Evolutionary conservation across 2,113 vertebrate genomes (phyloP).

Genomic region (Channa maculata): DNA sequence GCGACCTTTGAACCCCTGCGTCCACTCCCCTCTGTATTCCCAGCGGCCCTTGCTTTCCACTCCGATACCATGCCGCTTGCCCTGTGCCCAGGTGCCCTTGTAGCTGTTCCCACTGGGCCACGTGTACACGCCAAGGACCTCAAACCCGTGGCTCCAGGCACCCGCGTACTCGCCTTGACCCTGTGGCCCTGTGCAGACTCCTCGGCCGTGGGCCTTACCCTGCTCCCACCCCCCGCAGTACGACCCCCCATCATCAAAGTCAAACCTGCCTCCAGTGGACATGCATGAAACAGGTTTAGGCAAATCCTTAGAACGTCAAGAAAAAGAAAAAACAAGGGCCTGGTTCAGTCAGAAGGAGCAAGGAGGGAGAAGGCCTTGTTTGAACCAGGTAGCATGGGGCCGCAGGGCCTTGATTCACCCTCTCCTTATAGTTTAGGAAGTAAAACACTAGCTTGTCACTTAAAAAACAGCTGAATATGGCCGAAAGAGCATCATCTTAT

Average conservation of each 20-base stretch:
- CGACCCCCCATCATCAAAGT: constrained; percentile 99
- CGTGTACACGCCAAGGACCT: constrained; percentile 97
- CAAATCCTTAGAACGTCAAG: constrained; percentile 85
- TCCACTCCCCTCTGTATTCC: constrained; percentile 98
- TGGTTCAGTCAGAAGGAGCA: constrained; percentile 54
- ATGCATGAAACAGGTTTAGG: constrained; percentile 87
- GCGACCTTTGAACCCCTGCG: constrained; percentile 97
- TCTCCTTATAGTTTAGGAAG: constrained; percentile 38
- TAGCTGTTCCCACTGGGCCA: constrained; percentile 98
- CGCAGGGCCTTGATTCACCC: constrained; percentile 50
- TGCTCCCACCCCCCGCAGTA: constrained; percentile 99
- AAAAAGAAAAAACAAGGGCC: constrained; percentile 67
- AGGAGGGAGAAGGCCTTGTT: constrained; percentile 55
- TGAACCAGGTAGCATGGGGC: constrained; percentile 57
- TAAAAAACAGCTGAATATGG: constrained; percentile 24
- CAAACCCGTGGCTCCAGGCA: constrained; percentile 98
- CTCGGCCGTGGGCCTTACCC: constrained; percentile 97
- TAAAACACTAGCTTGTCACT: constrained; percentile 33
- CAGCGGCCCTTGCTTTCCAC: constrained; percentile 98
- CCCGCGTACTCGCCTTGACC: constrained; percentile 98
- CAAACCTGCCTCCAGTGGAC: constrained; percentile 94
- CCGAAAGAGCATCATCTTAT: constrained; percentile 39
- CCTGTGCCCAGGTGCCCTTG: constrained; percentile 98
- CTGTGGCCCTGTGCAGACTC: constrained; percentile 98
- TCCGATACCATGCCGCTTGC: constrained; percentile 96